Base-by-base conservation (phyloP, 1,140 invertebrate species). In the Lysiphlebus fabarum region DNA sequence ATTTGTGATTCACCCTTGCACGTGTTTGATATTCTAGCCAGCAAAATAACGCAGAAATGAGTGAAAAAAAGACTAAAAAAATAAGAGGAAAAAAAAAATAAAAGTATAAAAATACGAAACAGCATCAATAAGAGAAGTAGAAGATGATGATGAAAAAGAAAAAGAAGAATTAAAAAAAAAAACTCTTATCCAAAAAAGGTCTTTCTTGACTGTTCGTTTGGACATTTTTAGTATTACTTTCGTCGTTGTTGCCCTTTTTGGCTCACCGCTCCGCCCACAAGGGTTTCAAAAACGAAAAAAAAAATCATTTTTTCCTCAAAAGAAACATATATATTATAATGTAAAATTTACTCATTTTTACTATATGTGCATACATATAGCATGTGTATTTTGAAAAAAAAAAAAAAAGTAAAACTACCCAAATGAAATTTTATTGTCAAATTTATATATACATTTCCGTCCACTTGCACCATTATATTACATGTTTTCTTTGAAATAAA, bases 11-110 rank as follows among this genome's bases (percentile, higher is more conserved):
- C 71, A 70, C 67, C 68, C 69, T 67, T 73, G 71, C 71, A 73
- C 71, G 70, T 73, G 71, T 73, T 72, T 70, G 69, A 73, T n/a
- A 73, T 70, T 71, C 64, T 61, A 70, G 65, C 67, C 68, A 64
- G 63, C 67, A 65, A 62, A 40, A 62, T 2, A 1, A 4, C 17
- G 4, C 17, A 26, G 17, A 4, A 26, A 26, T 26, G 17, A 26
- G 17, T 26, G n/a, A n/a, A 26, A 26, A 26, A 26, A 26, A 26
- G 17, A 26, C 17, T 37, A 41, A 44, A 37, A 14, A 42, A 50
- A 26, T 33, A 33, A 43, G 40, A n/a, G 44, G 26, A 45, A 49
- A 10, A 49, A 26, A 48, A 48, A 14, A 12, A 7, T 12, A 45
- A 14, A 45, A 1, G 0, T 2, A 26, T 4, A 4, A 26, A 26